Percentiles rank a stretch among this genome's conserved stretches.
These are phyloP conservation scores for Macaca fascicularis DNA, from an alignment of 2,113 vertebrate species.

Conservation along the genomic window DNA sequence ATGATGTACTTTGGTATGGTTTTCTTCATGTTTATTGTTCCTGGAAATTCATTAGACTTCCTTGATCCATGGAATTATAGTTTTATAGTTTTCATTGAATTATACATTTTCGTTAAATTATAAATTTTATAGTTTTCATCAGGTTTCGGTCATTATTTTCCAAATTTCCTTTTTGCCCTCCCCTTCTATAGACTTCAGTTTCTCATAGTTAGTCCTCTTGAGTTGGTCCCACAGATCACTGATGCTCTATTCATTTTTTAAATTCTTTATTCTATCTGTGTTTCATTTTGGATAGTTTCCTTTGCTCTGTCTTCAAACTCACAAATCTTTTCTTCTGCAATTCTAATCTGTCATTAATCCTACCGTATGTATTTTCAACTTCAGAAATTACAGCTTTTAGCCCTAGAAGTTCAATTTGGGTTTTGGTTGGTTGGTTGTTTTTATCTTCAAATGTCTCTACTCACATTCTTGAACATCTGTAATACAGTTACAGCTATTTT, in stretches of 20 bases:
- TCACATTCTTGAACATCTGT: neutral
- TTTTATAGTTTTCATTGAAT: neutral
- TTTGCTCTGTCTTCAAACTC: neutral
- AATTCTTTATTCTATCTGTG: neutral
- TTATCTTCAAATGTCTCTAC: neutral
- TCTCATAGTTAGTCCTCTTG: neutral
- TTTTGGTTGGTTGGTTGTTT: neutral
- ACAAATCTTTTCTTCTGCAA: neutral
- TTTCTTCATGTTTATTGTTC: neutral
- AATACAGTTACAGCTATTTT: neutral
- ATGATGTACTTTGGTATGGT: neutral
- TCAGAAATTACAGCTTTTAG: neutral
- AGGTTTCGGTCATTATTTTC: neutral
- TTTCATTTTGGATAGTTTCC: neutral
- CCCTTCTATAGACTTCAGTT: neutral
- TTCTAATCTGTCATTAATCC: neutral
- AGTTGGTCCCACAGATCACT: neutral
- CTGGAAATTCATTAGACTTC: neutral
- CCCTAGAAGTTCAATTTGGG: neutral
- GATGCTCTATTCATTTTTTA: neutral
- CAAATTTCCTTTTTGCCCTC: neutral
- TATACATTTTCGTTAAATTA: neutral
- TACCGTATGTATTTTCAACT: neutral
- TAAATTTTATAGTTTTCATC: neutral
- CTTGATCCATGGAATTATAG: neutral